Evolutionary conservation across 2,113 vertebrate species (phyloP).

Genomic region (Podarcis muralis): DNA sequence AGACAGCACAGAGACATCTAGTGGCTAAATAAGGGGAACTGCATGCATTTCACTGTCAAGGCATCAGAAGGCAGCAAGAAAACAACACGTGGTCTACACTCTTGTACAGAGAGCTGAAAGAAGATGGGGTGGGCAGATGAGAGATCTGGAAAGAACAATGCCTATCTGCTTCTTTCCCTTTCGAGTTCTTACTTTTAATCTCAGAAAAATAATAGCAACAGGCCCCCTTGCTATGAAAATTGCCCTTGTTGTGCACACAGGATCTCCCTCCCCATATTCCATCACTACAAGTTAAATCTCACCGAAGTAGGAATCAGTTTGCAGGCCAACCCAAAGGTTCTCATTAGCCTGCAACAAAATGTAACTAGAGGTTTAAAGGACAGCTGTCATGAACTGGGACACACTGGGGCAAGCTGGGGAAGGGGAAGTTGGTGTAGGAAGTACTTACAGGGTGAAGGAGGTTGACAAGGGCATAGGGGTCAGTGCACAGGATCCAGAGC

Average conservation of each 20-base stretch:
- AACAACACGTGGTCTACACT: not conserved
- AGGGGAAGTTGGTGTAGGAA: too few relatives aligned
- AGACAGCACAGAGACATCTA: conserved; percentile 8
- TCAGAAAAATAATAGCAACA: not conserved
- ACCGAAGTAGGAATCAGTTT: not conserved
- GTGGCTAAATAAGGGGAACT: not conserved
- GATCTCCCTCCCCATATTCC: not conserved
- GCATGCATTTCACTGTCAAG: not conserved
- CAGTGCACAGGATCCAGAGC: too few relatives aligned
- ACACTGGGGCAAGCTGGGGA: too few relatives aligned
- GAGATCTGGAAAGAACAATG: not conserved
- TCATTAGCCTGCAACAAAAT: not conserved
- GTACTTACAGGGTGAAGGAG: too few relatives aligned
- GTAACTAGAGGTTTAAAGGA: not conserved
- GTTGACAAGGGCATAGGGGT: too few relatives aligned
- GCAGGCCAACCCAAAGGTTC: not conserved
- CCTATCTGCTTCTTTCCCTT: not conserved
- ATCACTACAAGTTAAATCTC: not conserved
- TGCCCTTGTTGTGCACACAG: not conserved
- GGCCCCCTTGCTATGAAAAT: not conserved
- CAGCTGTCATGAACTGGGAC: too few relatives aligned
- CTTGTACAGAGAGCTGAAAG: not conserved
- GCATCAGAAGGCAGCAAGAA: not conserved
- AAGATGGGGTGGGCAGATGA: too few relatives aligned
- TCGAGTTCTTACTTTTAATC: not conserved